Conservation (phyloP, 1,140 invertebrate genomes). For the Leptonema lineaticorne region DNA sequence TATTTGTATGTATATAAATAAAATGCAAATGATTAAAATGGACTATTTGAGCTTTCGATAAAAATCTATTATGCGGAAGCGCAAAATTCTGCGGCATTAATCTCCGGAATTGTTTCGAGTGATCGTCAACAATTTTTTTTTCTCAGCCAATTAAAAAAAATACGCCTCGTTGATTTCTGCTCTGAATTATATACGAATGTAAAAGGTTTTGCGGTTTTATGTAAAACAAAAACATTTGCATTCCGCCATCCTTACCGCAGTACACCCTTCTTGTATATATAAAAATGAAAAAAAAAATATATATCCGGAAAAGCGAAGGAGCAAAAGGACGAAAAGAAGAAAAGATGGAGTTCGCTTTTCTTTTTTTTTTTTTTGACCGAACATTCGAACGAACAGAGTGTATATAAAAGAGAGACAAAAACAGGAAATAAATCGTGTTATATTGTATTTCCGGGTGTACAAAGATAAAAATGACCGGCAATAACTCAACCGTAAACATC, state of each 20-base stretch:
- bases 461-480: neutral
- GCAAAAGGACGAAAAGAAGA: too few species aligned
- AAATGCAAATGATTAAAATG: too few species aligned
- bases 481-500: neutral
- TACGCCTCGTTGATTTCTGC: neutral
- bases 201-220: neutral
- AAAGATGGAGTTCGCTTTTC: too few species aligned
- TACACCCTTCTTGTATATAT: too few species aligned
- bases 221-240: constrained; percentile 1
- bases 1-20: too few species aligned
- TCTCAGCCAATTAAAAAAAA: neutral
- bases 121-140: neutral
- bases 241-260: neutral
- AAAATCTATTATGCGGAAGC: too few species aligned
- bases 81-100: too few species aligned
- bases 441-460: neutral
- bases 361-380: neutral
- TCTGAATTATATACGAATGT: neutral
- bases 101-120: too few species aligned
- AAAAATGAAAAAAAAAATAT: too few species aligned
- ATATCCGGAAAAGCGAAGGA: neutral
- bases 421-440: neutral
- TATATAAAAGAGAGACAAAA: too few species aligned
- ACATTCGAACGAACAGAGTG: too few species aligned
- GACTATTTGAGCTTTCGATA: too few species aligned